phyloP scores from a whole-genome alignment of 2,797 vertebrate genomes.

The Phylloscopus collybita region DNA sequence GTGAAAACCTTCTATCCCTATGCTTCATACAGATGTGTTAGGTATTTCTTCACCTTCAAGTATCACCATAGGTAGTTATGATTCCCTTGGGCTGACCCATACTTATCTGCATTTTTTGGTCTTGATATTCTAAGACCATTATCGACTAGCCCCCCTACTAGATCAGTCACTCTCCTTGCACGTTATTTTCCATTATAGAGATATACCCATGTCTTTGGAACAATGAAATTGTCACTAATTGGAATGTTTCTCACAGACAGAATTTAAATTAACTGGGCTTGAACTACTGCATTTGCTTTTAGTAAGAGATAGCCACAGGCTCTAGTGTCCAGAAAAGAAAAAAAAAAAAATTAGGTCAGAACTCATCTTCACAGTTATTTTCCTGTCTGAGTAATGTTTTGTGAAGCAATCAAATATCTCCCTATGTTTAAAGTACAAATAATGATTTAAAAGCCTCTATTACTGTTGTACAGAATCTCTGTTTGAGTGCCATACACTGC shows the following conservation, averaged over 20 bases:
- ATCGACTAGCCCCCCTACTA: neutral
- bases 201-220: neutral
- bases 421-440: constrained; percentile 27
- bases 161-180: neutral
- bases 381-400: constrained; percentile 12
- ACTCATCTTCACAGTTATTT: constrained; percentile 12
- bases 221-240: neutral
- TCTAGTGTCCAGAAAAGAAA: neutral
- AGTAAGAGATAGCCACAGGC: neutral
- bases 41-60: neutral
- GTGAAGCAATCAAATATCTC: constrained; percentile 25
- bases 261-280: neutral
- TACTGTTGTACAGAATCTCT: neutral
- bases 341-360: neutral
- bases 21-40: neutral
- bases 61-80: neutral
- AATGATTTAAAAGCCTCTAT: constrained; percentile 36
- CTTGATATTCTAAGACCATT: neutral
- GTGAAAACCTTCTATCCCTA: neutral
- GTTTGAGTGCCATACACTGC: constrained; percentile 12
- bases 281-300: neutral
- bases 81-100: neutral
- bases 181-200: neutral
- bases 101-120: neutral
- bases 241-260: neutral